Evolutionary conservation across 2,113 vertebrate species (phyloP), one percentile per base, ranked within the genome.

Genomic region (Eulemur macaco): DNA sequence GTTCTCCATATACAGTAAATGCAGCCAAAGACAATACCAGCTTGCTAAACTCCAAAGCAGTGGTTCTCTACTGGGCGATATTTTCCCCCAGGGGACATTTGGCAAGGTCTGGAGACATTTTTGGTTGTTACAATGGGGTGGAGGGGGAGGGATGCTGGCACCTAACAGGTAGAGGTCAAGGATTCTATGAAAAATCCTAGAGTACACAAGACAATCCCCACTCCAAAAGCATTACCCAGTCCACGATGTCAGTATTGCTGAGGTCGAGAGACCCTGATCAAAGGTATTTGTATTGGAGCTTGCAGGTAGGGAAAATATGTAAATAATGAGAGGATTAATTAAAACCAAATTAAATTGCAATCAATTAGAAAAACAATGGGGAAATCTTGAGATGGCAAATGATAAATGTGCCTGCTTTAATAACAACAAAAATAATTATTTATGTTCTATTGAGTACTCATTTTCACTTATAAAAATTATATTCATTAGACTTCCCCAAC

Each of bases 391-490:
- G 56, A 77, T 42, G 68, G 56, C 21, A 92, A 78, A 56, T 21
- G 31, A 31, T 80, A 89, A 95, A 78, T 37, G 7, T 58, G 12
- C 20, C 6, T 88, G 12, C 54, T 45, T 96, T 96, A 74, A 31
- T 92, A 66, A 82, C 23, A 87, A 56, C 39, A 74, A 64, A 89
- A 94, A 78, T 71, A 82, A 81, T 92, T 58, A 21, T 60, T 88
- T 87, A 34, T 96, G 25, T 18, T 73, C 17, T 74, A 47, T 37
- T 74, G 68, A 66, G 6, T 88, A 25, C 71, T 95, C 42, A 87
- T 58, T 94, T 94, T 97, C 63, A 71, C 29, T 76, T 94, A 68
- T n/a, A 96, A 86, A 83, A 92, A 94, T 74, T 84, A 91, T 86
- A 31, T 58, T 85, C 20, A 81, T 77, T 45, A 88, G 45, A 47